Base-by-base conservation (phyloP, 1,140 invertebrate species). In the Mizuhopecten yessoensis region DNA sequence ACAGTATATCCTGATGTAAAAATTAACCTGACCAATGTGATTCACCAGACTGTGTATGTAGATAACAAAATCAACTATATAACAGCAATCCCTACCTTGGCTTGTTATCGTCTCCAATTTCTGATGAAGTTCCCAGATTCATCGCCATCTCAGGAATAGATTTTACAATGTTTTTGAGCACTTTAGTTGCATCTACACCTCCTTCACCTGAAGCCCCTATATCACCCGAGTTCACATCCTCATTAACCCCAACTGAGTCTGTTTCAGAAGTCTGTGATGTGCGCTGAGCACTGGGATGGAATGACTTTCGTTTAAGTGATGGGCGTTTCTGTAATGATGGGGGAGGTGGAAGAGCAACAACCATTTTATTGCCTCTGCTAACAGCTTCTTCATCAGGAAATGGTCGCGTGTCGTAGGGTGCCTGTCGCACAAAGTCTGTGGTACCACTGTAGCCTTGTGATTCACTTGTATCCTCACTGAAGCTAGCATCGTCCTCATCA, bases 111-210 rank as follows among this genome's bases (percentile, higher is more conserved):
- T 75, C 57, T n/a, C 57, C 57, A n/a, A 75, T 75, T 75, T 75
- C 57, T 75, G 57, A 75, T 11, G 57, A n/a, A 29, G 57, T 75
- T 29, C 57, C 57, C 11, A 75, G 57, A 75, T 75, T 75, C 57
- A 75, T 75, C 23, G 57, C 57, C 57, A 75, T 75, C 57, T 75
- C 57, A 29, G 57, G 57, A 23, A 75, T 75, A 75, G 57, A 75
- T n/a, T 75, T 75, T 9, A 75, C 57, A 75, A 75, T 75, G 57
- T 75, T 75, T 75, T 75, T 75, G 57, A 75, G 57, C 57, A 75
- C 57, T n/a, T 75, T 75, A 5, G 57, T 75, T 75, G 57, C 57
- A 29, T 75, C 57, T 75, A 75, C 57, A 75, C n/a, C 11, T 7
- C 20, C 17, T 29, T 29, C 57, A 7, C 29, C 57, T 45, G 42